A percentile compares a stretch with the other conserved stretches of the same genome.
phyloP scores from a whole-genome alignment of 2,113 vertebrate genomes.

The Ophthalmolycus amberensis region DNA sequence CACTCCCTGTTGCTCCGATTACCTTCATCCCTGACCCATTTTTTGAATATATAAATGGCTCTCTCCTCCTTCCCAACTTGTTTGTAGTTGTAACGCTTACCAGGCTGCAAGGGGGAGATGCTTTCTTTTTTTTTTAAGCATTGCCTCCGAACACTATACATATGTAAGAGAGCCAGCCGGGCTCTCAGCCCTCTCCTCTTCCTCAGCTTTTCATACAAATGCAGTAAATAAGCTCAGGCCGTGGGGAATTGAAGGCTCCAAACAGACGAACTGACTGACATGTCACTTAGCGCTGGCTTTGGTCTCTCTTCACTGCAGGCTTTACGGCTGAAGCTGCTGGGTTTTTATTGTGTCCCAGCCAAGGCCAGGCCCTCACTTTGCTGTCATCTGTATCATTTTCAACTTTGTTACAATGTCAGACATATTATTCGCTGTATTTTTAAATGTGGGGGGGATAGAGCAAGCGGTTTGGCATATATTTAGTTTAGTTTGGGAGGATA shows the following conservation, averaged over 20 bases:
- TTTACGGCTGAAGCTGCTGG: constrained; percentile 65
- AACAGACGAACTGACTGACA: constrained; percentile 76
- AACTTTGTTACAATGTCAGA: constrained; percentile 7
- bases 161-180: constrained; percentile 77
- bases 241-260: constrained; percentile 79
- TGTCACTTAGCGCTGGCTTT: constrained; percentile 82
- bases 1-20: constrained; percentile 68
- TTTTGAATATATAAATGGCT: constrained; percentile 78
- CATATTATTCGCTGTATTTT: constrained; percentile 21
- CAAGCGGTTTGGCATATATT: neutral
- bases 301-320: constrained; percentile 70
- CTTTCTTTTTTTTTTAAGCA: constrained; percentile 60
- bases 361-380: constrained; percentile 43
- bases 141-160: constrained; percentile 78
- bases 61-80: constrained; percentile 67
- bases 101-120: constrained; percentile 50
- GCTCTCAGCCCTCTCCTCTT: constrained; percentile 71
- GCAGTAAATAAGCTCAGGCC: constrained; percentile 82
- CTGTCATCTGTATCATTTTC: constrained; percentile 63
- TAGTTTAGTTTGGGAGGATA: neutral
- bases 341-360: constrained; percentile 49
- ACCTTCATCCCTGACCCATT: constrained; percentile 79
- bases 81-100: constrained; percentile 61
- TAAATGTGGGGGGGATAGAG: neutral
- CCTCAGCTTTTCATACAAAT: constrained; percentile 82